Evolutionary conservation across 2,113 vertebrate species (phyloP), one percentile per base, ranked within the genome.

Genomic region (Raja brachyura): DNA sequence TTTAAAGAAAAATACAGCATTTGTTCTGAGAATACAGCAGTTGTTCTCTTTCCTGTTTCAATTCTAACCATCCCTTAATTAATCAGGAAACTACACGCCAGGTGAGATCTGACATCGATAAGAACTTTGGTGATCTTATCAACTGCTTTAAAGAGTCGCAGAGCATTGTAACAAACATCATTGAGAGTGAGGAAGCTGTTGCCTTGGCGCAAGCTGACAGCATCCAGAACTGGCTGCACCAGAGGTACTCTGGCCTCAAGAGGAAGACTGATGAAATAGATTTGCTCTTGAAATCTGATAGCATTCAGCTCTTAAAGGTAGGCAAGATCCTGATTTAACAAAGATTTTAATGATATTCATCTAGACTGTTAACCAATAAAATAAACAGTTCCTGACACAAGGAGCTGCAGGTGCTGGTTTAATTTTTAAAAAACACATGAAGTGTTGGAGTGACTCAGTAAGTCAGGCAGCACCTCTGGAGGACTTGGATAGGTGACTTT

Each of bases 101-200:
- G 28, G 83, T 66, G 83, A 88, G 59, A 61, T 88, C 83, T 33
- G 83, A 88, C 59, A 88, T 88, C 6, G 83, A 88, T 31, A 88
- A 88, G 25, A 56, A 63, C 83, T 88, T 88, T 88, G 59, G 6
- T 18, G 83, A 88, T 66, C 83, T 88, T 11, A 66, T 88, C 59
- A 66, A 88, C 83, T 66, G 83, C n/a, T 31, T 88, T 66, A 88
- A 88, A 88, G 83, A 66, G 61, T 88, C 83, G 14, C 83, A 88
- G 83, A 88, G 59, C 16, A 66, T 88, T 63, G 59, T n/a, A n/a
- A 88, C 59, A 18, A 88, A 63, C 59, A 63, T 88, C 5, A 88
- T 88, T 5, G 83, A 88, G 28, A 88, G 83, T 66, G 83, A 88
- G n/a, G 83, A 88, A 59, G 59, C 83, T 16, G 83, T 88, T 18